Evolutionary conservation across 2,113 vertebrate genomes (phyloP).

Genomic region (Manacus vitellinus): DNA sequence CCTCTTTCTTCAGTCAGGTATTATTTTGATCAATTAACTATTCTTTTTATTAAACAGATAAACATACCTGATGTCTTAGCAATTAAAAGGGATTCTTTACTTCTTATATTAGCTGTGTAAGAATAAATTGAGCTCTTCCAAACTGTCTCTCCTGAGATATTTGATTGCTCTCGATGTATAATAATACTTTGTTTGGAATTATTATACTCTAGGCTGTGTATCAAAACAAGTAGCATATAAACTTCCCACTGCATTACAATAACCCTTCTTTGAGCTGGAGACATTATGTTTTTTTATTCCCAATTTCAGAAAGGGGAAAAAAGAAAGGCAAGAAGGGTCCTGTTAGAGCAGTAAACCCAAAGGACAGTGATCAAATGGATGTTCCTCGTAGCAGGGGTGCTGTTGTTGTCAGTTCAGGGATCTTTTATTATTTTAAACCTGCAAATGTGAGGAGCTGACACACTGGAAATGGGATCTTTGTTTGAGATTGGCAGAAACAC

Average conservation of each 20-base stretch:
- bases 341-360: background rate
- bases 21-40: background rate
- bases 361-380: background rate
- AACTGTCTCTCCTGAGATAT: background rate
- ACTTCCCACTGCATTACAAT: background rate
- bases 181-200: background rate
- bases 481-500: background rate
- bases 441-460: background rate
- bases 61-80: background rate
- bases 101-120: background rate
- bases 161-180: background rate
- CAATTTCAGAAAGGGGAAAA: background rate
- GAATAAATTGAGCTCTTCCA: background rate
- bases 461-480: background rate
- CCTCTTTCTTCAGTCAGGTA: background rate
- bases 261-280: background rate
- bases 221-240: background rate
- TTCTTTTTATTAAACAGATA: background rate
- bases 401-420: background rate
- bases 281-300: background rate
- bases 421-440: background rate
- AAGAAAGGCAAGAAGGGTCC: background rate
- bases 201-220: background rate
- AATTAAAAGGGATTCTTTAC: conserved; percentile 13
- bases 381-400: background rate